Conservation (phyloP, 2,113 vertebrate species). For the Mastomys coucha region DNA sequence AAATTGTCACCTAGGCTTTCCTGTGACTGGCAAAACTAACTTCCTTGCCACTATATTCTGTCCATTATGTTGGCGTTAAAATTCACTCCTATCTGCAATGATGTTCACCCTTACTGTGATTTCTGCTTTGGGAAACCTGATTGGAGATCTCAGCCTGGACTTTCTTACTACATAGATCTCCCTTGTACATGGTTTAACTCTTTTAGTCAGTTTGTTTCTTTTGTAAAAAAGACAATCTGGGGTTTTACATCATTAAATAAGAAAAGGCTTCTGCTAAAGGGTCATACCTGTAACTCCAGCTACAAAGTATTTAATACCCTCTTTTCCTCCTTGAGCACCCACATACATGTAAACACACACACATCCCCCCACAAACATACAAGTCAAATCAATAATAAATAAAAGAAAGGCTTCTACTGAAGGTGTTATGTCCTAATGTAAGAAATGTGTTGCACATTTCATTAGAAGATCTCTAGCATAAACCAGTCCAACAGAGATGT, state of each 20-base stretch:
- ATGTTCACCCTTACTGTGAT: neutral
- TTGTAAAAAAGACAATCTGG: neutral
- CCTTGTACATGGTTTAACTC: neutral
- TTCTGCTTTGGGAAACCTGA: neutral
- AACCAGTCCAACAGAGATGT: neutral
- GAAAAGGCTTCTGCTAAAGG: neutral
- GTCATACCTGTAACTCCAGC: neutral
- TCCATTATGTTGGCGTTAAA: neutral
- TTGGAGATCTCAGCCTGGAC: neutral
- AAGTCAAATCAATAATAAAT: neutral
- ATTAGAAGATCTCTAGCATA: neutral
- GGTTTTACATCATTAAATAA: neutral
- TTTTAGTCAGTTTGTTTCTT: neutral
- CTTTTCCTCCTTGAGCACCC: neutral
- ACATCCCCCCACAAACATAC: neutral
- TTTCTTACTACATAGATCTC: neutral
- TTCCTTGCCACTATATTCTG: neutral
- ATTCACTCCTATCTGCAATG: neutral
- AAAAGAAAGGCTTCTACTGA: neutral
- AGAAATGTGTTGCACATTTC: neutral
- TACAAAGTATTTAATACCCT: too few species aligned
- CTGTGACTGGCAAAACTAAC: neutral
- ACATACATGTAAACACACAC: neutral
- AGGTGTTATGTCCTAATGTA: neutral
- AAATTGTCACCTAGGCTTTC: neutral